Conservation (phyloP, 2,797 vertebrate species). For the Hybognathus amarus region DNA sequence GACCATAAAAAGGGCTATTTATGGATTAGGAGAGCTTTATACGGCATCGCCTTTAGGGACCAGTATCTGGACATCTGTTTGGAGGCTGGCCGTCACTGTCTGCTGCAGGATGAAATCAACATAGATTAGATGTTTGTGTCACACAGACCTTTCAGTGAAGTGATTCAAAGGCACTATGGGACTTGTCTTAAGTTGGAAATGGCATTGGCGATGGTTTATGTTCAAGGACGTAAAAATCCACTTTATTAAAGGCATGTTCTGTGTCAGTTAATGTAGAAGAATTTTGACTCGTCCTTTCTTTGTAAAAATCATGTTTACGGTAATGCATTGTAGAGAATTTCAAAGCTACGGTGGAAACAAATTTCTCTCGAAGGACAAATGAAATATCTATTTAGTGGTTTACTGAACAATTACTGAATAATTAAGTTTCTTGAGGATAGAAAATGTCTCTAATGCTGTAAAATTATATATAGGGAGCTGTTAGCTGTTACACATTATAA, state of each 20-base stretch:
- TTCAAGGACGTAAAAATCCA: neutral
- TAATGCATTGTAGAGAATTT: neutral
- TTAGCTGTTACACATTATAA: too few species aligned
- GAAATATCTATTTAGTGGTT: too few species aligned
- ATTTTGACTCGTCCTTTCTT: neutral
- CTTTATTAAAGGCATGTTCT: neutral
- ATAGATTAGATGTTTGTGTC: conserved; percentile 23
- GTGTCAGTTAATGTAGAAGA: neutral
- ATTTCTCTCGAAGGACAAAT: too few species aligned
- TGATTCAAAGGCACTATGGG: conserved; percentile 7
- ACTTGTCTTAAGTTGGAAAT: neutral
- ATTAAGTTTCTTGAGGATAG: too few species aligned
- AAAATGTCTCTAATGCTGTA: too few species aligned
- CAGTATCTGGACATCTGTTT: conserved; percentile 45
- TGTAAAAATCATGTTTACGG: neutral
- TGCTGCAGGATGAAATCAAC: conserved; percentile 22
- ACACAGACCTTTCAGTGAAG: conserved; percentile 16
- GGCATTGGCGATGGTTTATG: neutral
- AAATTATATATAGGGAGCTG: too few species aligned
- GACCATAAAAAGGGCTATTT: conserved; percentile 37
- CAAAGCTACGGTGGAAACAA: neutral
- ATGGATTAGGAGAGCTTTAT: conserved; percentile 39
- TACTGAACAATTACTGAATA: too few species aligned
- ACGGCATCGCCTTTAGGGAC: conserved; percentile 26
- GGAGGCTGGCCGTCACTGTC: conserved; percentile 40